These are phyloP conservation scores for Uromys caudimaculatus DNA, from an alignment of 2,797 vertebrate genomes.

Conservation along the genomic window DNA sequence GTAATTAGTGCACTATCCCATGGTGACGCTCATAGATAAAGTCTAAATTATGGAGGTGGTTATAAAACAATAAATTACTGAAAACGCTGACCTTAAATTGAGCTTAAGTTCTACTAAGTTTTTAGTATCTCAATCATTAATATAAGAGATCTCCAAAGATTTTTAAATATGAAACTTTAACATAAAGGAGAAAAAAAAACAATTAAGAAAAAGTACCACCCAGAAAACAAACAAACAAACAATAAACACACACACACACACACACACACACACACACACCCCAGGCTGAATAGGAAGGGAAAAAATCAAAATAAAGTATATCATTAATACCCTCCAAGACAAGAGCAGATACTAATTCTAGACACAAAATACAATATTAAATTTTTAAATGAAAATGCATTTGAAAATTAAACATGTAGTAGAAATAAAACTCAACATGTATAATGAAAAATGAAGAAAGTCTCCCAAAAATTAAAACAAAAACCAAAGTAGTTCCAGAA, in stretches of 20 bases:
- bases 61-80: background rate
- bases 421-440: background rate
- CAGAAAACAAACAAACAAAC: background rate
- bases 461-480: background rate
- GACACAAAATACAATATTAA: background rate
- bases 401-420: background rate
- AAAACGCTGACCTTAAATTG: background rate
- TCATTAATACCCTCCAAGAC: background rate
- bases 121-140: background rate
- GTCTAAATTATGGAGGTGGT: background rate
- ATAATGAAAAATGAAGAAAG: background rate
- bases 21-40: background rate
- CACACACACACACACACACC: background rate
- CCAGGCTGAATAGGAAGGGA: background rate
- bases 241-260: background rate
- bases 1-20: background rate
- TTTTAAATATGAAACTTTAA: background rate
- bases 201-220: background rate
- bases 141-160: background rate
- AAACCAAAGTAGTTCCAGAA: background rate
- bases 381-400: background rate
- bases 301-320: background rate
- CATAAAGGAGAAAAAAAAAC: background rate
- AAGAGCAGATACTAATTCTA: background rate
- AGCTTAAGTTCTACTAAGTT: background rate